Percentiles rank a stretch among this genome's conserved stretches.
These are phyloP conservation scores for Zygothrica quintamaculata DNA, from an alignment of 2,888 invertebrate genomes.

Conservation along the genomic window DNA sequence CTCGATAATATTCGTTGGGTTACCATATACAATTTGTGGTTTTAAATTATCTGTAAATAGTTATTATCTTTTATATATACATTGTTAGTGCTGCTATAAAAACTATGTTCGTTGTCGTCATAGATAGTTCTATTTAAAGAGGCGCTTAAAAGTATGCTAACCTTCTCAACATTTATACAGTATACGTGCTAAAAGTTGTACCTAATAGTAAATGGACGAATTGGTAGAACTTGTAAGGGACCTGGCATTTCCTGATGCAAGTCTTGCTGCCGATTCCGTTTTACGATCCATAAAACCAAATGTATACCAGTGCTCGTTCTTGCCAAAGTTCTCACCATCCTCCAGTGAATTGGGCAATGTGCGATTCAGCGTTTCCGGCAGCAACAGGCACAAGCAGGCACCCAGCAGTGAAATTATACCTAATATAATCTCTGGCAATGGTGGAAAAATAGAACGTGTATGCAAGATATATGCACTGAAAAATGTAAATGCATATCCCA, in stretches of 20 bases:
- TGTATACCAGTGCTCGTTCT: constrained; percentile 85
- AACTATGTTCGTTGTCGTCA: too few relatives aligned
- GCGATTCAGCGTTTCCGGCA: constrained; percentile 87
- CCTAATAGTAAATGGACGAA: constrained; percentile 41
- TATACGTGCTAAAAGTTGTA: constrained; percentile 39
- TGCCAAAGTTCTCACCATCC: constrained; percentile 87
- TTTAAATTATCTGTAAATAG: too few relatives aligned
- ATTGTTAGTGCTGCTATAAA: too few relatives aligned
- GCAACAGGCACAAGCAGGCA: constrained; percentile 86
- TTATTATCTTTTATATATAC: too few relatives aligned
- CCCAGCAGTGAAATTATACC: constrained; percentile 86
- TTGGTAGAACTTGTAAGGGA: constrained; percentile 36
- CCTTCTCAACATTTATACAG: constrained; percentile 23
- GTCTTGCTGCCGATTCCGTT: constrained; percentile 61
- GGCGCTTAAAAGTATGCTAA: constrained; percentile 45
- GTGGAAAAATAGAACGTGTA: constrained; percentile 83
- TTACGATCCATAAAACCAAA: constrained; percentile 83
- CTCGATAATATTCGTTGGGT: too few relatives aligned
- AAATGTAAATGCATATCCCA: constrained; percentile 87
- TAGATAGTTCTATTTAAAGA: constrained; percentile 12
- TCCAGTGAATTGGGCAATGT: constrained; percentile 86
- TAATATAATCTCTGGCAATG: constrained; percentile 86
- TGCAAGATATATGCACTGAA: constrained; percentile 86
- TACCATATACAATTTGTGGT: too few relatives aligned
- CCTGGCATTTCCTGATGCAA: constrained; percentile 46